phyloP scores from a whole-genome alignment of 1,140 invertebrate species.

The Magallana angulata region DNA sequence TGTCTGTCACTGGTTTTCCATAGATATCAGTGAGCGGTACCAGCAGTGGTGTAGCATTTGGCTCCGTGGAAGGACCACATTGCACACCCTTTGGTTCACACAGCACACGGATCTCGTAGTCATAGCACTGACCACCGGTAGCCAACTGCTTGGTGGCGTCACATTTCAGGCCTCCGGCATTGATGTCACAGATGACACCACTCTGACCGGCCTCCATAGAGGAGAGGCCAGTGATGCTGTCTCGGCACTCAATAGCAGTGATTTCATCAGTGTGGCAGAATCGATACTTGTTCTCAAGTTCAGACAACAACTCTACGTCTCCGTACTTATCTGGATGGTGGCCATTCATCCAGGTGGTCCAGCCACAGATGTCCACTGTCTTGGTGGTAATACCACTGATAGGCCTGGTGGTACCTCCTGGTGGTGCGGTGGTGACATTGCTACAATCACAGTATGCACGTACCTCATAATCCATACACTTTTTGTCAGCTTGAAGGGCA shows the following conservation, averaged over 20 bases:
- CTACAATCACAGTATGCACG: conserved; percentile 53
- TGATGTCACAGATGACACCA: conserved; percentile 44
- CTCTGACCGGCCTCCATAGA: conserved; percentile 69
- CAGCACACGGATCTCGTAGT: conserved; percentile 79
- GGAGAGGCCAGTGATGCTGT: conserved; percentile 57
- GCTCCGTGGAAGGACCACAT: conserved; percentile 3
- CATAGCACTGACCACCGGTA: conserved; percentile 75
- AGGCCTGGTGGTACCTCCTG: conserved; percentile 5
- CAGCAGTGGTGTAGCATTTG: background rate
- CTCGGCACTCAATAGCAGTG: conserved; percentile 77
- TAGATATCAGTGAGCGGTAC: conserved; percentile 5
- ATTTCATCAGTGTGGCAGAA: conserved; percentile 81
- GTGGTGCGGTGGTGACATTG: background rate
- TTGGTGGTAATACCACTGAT: background rate
- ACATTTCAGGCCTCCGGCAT: conserved; percentile 75
- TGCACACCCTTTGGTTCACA: conserved; percentile 67
- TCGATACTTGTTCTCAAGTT: conserved; percentile 43
- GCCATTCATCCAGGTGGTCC: conserved; percentile 72
- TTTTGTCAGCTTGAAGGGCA: conserved; percentile 41
- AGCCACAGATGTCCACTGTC: conserved; percentile 56
- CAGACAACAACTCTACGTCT: conserved; percentile 67
- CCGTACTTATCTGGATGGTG: conserved; percentile 67
- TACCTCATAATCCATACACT: conserved; percentile 66
- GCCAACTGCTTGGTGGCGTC: conserved; percentile 75
- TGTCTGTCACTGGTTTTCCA: background rate